Conservation (phyloP, 2,797 vertebrate species). For the Pteropus rufus region DNA sequence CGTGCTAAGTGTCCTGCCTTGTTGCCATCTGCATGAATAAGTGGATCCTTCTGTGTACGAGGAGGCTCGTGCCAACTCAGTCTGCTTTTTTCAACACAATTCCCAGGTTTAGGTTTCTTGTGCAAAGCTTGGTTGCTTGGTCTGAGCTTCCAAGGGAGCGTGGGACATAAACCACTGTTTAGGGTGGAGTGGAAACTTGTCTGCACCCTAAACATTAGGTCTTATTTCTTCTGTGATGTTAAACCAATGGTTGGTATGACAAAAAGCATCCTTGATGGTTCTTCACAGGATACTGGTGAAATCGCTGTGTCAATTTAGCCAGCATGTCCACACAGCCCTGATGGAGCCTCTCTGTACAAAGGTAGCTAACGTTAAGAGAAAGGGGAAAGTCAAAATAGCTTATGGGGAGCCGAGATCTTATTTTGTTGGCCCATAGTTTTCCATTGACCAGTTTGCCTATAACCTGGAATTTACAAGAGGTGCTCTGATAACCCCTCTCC, state of each 20-base stretch:
- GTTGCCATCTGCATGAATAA: neutral
- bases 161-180: neutral
- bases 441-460: constrained; percentile 65
- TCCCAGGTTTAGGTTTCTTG: neutral
- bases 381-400: constrained; percentile 12
- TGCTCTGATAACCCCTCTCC: constrained; percentile 75
- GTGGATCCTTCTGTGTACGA: neutral
- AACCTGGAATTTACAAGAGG: constrained; percentile 73
- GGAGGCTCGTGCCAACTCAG: neutral
- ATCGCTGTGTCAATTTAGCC: neutral
- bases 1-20: neutral
- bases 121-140: neutral
- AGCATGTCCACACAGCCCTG: neutral
- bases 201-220: neutral
- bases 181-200: neutral
- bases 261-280: neutral
- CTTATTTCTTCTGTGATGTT: constrained; percentile 20
- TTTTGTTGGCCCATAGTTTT: constrained; percentile 74
- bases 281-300: neutral
- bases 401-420: constrained; percentile 72
- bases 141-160: neutral
- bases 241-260: constrained; percentile 26
- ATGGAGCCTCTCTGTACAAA: constrained; percentile 55
- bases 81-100: neutral
- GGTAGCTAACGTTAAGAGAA: constrained; percentile 32